Evolutionary conservation across 2,797 vertebrate genomes (phyloP).

Genomic region (Molossus molossus): DNA sequence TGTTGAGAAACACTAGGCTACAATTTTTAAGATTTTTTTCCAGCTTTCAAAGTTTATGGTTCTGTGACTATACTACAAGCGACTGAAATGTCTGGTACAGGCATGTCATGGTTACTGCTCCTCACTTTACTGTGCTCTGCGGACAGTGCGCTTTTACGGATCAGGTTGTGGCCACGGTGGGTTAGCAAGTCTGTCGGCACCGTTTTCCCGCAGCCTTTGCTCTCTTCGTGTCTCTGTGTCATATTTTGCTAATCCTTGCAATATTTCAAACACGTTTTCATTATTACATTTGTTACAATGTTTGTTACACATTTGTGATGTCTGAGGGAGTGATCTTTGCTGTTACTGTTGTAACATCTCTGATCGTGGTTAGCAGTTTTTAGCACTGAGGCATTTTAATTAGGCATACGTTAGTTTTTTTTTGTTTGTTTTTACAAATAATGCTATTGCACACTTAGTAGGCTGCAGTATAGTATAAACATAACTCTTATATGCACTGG

Average conservation of each 20-base stretch:
- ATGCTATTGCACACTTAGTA: background rate
- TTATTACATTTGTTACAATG: background rate
- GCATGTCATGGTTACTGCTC: too few species aligned
- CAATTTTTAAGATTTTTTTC: background rate
- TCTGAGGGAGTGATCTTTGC: background rate
- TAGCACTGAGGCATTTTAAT: background rate
- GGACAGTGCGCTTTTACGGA: background rate
- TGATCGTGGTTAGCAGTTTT: background rate
- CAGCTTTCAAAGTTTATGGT: background rate
- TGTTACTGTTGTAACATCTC: background rate
- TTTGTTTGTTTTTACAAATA: background rate
- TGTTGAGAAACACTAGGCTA: background rate
- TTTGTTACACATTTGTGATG: background rate
- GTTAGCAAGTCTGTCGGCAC: background rate
- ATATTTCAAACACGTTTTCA: background rate
- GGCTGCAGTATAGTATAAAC: background rate
- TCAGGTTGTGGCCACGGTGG: background rate
- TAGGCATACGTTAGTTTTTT: background rate
- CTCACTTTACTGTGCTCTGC: background rate
- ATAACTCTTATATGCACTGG: background rate
- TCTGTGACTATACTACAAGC: background rate
- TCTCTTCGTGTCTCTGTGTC: too few species aligned
- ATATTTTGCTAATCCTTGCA: background rate
- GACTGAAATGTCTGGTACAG: background rate
- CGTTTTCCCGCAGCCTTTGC: background rate